A percentile compares a stretch with the other conserved stretches of the same genome.
Evolutionary conservation across 1,140 invertebrate species (phyloP).

Genomic region (Lasioglossum baleicum): DNA sequence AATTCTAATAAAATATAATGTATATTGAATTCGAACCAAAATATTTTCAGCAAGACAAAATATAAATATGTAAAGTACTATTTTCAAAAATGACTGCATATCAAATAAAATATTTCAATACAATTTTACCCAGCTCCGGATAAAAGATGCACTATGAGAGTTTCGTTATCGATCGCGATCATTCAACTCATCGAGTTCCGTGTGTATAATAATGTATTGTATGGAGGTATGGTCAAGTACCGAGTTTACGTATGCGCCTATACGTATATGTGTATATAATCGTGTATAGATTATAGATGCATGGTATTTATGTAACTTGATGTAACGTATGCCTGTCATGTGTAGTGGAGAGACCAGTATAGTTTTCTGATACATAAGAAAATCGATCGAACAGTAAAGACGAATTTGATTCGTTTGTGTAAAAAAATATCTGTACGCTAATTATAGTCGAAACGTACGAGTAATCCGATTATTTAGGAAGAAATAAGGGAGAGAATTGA

Average conservation of each 20-base stretch:
- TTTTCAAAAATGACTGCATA: too few species aligned
- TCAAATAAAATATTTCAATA: too few species aligned
- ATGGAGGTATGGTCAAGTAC: conserved; percentile 18
- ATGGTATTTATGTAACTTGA: conserved; percentile 42
- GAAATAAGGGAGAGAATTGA: conserved; percentile 6
- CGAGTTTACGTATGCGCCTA: conserved; percentile 11
- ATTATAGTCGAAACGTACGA: background rate
- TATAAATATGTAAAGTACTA: too few species aligned
- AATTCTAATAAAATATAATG: too few species aligned
- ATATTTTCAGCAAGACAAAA: too few species aligned
- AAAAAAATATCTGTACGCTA: background rate
- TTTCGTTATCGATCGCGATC: conserved; percentile 26
- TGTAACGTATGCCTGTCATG: conserved; percentile 43
- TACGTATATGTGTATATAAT: conserved; percentile 15
- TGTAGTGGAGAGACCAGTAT: conserved; percentile 33
- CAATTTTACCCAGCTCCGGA: too few species aligned
- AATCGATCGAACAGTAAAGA: conserved; percentile 31
- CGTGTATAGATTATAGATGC: conserved; percentile 17
- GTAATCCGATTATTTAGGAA: background rate
- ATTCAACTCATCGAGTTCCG: conserved; percentile 6
- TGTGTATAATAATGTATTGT: conserved; percentile 15
- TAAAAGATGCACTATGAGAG: background rate
- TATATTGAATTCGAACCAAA: too few species aligned
- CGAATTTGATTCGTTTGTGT: conserved; percentile 5
- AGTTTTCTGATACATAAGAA: conserved; percentile 42